Percentiles rank a stretch among this genome's conserved stretches.
Evolutionary conservation across 2,888 invertebrate genomes (phyloP).

Genomic region (Arctia plantaginis): DNA sequence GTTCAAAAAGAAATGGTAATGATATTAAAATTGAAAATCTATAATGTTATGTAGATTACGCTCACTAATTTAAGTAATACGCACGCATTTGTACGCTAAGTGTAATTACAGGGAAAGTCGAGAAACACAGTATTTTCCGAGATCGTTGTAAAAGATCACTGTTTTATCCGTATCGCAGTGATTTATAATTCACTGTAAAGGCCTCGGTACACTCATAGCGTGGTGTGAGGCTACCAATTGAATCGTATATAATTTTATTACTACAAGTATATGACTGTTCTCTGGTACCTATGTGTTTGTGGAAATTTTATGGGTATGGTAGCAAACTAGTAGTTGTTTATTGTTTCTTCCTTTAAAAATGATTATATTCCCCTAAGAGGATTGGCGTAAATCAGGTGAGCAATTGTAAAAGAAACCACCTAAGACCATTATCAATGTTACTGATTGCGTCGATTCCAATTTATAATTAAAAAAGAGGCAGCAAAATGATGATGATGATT

Average conservation of each 20-base stretch:
- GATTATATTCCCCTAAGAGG: too few species aligned
- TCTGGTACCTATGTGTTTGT: neutral
- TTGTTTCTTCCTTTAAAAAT: too few species aligned
- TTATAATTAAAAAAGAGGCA: too few species aligned
- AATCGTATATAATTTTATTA: neutral
- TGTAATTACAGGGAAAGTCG: slow-evolving; percentile 41
- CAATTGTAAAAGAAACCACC: too few species aligned
- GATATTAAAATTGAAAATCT: neutral
- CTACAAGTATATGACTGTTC: neutral
- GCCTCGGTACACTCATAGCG: neutral
- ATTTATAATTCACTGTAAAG: slow-evolving; percentile 11
- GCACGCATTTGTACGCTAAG: neutral
- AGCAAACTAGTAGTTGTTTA: too few species aligned
- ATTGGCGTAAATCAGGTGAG: too few species aligned
- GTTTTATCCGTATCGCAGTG: slow-evolving; percentile 4
- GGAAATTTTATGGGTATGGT: too few species aligned
- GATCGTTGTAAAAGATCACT: slow-evolving; percentile 12
- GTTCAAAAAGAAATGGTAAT: neutral
- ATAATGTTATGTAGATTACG: neutral
- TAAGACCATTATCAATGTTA: too few species aligned
- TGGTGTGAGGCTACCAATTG: neutral
- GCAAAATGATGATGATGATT: too few species aligned
- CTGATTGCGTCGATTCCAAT: too few species aligned
- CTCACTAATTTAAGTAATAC: neutral
- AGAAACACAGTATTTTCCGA: slow-evolving; percentile 26